Percentiles rank a stretch among this genome's conserved stretches.
Conservation (phyloP, 2,888 invertebrate species). For the Atethmia centrago region DNA sequence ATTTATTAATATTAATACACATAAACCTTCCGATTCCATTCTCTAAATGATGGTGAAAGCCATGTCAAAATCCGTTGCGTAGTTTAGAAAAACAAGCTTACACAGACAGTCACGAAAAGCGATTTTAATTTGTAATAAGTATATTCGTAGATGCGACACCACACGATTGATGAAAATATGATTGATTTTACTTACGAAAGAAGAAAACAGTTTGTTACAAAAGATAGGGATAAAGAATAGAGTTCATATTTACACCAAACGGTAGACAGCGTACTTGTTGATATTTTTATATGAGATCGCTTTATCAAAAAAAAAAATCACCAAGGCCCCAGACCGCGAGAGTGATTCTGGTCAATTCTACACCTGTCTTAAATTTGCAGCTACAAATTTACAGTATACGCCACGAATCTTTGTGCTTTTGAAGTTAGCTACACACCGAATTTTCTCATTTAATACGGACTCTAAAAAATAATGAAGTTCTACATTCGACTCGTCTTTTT, state of each 20-base stretch:
- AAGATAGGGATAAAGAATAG: background rate
- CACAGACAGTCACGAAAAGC: background rate
- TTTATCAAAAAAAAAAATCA: background rate
- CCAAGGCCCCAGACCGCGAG: background rate
- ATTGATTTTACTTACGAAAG: background rate
- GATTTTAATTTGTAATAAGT: background rate
- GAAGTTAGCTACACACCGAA: background rate
- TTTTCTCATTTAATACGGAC: background rate
- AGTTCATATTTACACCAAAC: background rate
- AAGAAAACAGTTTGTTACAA: too few relatives aligned
- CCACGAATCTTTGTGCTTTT: background rate
- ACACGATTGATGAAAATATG: background rate
- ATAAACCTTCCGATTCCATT: background rate
- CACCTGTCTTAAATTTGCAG: background rate
- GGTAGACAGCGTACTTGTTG: background rate
- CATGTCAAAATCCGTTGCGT: background rate
- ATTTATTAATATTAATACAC: background rate
- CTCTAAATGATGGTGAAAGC: background rate
- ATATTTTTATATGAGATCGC: slow-evolving; percentile 14
- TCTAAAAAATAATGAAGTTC: background rate
- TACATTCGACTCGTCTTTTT: background rate
- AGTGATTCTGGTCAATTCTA: background rate
- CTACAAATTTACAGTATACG: background rate
- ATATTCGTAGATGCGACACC: background rate
- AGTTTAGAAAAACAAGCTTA: background rate